Evolutionary conservation across 1,140 invertebrate species (phyloP).

Genomic region (Brachionus sp.): DNA sequence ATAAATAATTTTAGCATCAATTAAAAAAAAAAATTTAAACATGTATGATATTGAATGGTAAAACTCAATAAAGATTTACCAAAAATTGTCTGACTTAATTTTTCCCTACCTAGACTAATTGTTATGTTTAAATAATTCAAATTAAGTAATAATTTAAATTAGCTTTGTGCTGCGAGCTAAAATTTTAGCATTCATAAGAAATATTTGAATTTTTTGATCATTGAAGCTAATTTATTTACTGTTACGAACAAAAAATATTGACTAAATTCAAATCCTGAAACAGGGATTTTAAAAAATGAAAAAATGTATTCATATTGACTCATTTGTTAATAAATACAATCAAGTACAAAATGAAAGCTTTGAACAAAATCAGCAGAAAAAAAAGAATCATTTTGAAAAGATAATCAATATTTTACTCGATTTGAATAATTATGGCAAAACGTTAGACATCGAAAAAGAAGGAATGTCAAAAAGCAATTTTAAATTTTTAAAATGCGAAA

Average conservation of each 20-base stretch:
- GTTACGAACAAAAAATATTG: background rate
- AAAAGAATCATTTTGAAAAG: background rate
- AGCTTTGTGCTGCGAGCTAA: background rate
- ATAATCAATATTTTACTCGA: background rate
- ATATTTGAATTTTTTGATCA: background rate
- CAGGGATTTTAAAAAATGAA: background rate
- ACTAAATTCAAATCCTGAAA: background rate
- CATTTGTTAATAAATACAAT: background rate
- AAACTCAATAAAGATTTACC: no score
- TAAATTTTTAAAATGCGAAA: constrained; percentile 16
- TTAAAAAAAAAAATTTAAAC: no score
- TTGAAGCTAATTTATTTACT: background rate
- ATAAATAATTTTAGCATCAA: no score
- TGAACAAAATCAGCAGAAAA: background rate
- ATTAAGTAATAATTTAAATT: background rate
- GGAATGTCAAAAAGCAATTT: background rate
- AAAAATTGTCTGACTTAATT: no score
- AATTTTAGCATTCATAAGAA: background rate
- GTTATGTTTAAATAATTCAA: background rate
- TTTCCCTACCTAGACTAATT: background rate
- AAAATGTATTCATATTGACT: background rate
- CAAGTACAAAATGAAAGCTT: background rate
- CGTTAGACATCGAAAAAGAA: background rate
- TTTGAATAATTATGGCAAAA: background rate
- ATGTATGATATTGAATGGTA: no score